phyloP scores from a whole-genome alignment of 2,797 vertebrate genomes.

The Melanotaenia trifasciata region DNA sequence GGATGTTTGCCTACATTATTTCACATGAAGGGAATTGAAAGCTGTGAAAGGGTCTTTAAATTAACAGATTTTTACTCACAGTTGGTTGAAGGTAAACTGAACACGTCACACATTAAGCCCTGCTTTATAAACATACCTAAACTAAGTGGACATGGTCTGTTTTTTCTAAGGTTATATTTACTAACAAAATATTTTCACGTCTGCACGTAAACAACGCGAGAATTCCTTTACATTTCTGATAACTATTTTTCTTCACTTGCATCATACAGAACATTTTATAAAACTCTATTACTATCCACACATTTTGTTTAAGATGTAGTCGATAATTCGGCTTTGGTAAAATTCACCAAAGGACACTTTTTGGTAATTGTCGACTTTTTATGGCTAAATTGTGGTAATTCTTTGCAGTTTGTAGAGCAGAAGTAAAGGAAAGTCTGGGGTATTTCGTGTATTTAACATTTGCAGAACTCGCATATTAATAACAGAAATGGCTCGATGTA shows the following conservation, averaged over 20 bases:
- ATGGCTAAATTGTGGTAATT: fast-evolving
- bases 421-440: background rate
- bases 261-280: background rate
- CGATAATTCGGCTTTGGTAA: background rate
- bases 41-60: background rate
- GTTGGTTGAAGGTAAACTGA: background rate
- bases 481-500: fast-evolving
- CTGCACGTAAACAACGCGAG: too few species aligned
- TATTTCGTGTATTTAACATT: background rate
- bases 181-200: too few species aligned
- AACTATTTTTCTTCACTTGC: background rate
- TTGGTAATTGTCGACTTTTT: background rate
- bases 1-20: background rate
- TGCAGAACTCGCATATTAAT: background rate
- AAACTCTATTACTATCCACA: background rate
- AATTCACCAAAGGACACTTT: background rate
- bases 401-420: too few species aligned
- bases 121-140: background rate
- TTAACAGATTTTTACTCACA: background rate
- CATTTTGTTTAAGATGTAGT: background rate
- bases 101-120: background rate
- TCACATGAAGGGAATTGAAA: background rate
- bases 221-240: background rate
- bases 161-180: too few species aligned
- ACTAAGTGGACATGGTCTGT: background rate